A percentile compares a stretch with the other conserved stretches of the same genome.
phyloP scores from a whole-genome alignment of 2,113 vertebrate species.

The Lichenostomus cassidix region DNA sequence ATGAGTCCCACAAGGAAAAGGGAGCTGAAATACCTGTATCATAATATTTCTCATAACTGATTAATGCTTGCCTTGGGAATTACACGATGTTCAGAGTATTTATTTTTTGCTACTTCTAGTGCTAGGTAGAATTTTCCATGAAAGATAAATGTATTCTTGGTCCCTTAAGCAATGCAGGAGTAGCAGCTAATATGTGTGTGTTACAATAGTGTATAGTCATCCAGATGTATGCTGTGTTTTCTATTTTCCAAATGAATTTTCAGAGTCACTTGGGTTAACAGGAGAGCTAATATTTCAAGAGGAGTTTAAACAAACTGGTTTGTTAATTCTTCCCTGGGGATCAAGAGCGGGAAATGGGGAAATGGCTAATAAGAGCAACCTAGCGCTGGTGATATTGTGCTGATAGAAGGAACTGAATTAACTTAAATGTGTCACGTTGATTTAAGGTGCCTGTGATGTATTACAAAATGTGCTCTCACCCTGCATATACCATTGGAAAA shows the following conservation, averaged over 20 bases:
- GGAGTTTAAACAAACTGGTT: constrained; percentile 46
- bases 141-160: constrained; percentile 56
- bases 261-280: constrained; percentile 30
- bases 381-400: constrained; percentile 25
- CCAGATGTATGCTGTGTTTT: background rate
- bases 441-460: constrained; percentile 37
- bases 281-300: constrained; percentile 57
- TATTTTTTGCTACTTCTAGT: constrained; percentile 61
- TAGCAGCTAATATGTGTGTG: background rate
- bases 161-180: constrained; percentile 45
- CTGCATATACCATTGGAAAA: background rate
- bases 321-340: constrained; percentile 51
- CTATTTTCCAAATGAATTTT: constrained; percentile 50
- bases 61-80: constrained; percentile 71
- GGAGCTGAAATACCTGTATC: constrained; percentile 61
- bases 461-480: background rate
- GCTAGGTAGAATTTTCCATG: constrained; percentile 60
- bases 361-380: constrained; percentile 40
- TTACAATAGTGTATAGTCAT: constrained; percentile 1
- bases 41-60: constrained; percentile 70
- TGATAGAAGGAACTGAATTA: constrained; percentile 47
- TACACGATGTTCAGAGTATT: constrained; percentile 68
- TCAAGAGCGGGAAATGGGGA: background rate
- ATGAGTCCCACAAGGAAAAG: constrained; percentile 60
- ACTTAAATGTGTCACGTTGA: constrained; percentile 20